Evolutionary conservation across 2,888 invertebrate genomes (phyloP).

Genomic region (Protonemura montana): DNA sequence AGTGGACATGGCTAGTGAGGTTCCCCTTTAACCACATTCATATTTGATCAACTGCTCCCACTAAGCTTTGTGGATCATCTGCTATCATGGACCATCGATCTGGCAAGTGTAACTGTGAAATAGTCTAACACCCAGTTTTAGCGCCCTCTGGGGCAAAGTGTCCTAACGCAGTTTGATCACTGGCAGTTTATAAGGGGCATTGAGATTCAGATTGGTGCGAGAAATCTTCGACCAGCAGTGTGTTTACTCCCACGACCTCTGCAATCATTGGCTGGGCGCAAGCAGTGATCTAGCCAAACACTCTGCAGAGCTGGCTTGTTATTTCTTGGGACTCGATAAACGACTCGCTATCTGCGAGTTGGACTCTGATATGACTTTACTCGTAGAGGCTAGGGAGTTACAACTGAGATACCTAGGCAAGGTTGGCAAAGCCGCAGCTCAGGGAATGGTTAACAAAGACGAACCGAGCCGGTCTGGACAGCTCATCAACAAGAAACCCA

Average conservation of each 20-base stretch:
- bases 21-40: conserved; percentile 12
- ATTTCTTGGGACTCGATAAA: neutral
- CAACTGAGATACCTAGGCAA: neutral
- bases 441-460: conserved; percentile 7
- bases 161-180: neutral
- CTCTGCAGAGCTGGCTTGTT: neutral
- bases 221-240: neutral
- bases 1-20: neutral
- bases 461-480: neutral
- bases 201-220: neutral
- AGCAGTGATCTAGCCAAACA: neutral
- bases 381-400: neutral
- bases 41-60: neutral
- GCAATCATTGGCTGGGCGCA: neutral
- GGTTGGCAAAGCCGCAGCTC: neutral
- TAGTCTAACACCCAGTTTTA: neutral
- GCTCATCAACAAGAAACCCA: conserved; percentile 10
- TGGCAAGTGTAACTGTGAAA: neutral
- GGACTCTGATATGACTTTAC: neutral
- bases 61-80: conserved; percentile 2
- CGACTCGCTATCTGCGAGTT: neutral
- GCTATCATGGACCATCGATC: conserved; percentile 5
- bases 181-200: neutral
- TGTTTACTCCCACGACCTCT: neutral
- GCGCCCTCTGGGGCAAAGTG: neutral